phyloP scores from a whole-genome alignment of 2,113 vertebrate genomes.

The Polypterus bichir region DNA sequence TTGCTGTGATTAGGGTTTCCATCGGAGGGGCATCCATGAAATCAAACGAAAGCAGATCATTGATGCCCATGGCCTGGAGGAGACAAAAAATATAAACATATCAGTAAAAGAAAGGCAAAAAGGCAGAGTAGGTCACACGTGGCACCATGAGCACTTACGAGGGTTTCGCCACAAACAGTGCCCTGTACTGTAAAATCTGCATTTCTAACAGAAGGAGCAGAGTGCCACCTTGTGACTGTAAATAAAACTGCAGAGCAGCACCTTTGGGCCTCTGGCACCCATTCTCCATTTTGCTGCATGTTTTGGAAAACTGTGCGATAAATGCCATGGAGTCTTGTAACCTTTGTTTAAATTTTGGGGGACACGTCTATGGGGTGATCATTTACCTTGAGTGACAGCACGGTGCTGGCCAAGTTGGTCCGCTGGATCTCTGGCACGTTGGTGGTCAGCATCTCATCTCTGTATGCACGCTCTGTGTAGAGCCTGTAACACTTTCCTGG shows the following conservation, averaged over 20 bases:
- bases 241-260: no score
- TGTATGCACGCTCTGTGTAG: slow-evolving; percentile 90
- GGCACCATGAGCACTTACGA: background rate
- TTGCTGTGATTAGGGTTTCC: slow-evolving; percentile 95
- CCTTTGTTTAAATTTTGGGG: no score
- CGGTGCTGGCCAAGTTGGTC: slow-evolving; percentile 89
- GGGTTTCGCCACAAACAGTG: background rate
- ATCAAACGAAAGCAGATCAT: slow-evolving; percentile 92
- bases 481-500: slow-evolving; percentile 89
- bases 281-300: no score
- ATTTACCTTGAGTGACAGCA: slow-evolving; percentile 85
- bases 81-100: slow-evolving; percentile 1
- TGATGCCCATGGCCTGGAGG: slow-evolving; percentile 90
- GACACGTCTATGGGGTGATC: no score
- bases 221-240: no score
- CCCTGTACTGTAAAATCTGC: no score
- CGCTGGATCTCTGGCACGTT: slow-evolving; percentile 97
- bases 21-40: slow-evolving; percentile 98
- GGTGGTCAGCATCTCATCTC: slow-evolving; percentile 94
- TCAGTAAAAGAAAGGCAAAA: no score
- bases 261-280: no score
- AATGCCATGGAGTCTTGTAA: no score
- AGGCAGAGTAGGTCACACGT: no score
- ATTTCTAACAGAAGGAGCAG: no score
- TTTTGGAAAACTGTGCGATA: no score